phyloP scores from a whole-genome alignment of 2,797 vertebrate genomes.

The Bradypodion ventrale region DNA sequence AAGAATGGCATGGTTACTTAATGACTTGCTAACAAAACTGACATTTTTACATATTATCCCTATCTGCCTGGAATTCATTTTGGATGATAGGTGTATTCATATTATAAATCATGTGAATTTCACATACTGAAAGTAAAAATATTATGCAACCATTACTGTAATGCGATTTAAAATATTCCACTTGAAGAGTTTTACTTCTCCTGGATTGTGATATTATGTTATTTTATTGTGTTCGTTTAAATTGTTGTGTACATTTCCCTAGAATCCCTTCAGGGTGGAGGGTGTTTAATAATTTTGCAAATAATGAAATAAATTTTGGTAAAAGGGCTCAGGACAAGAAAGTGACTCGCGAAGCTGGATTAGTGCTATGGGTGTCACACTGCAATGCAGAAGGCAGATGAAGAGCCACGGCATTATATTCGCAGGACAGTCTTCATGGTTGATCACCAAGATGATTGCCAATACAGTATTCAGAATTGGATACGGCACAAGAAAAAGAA shows the following conservation, averaged over 20 bases:
- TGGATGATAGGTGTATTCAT: conserved; percentile 42
- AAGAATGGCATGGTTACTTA: conserved; percentile 46
- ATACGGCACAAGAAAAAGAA: too few species aligned
- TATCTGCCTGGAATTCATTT: conserved; percentile 36
- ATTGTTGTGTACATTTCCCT: background rate
- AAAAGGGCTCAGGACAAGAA: too few species aligned
- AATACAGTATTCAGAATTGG: too few species aligned
- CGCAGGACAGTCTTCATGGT: too few species aligned
- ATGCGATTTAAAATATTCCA: background rate
- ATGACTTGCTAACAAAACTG: conserved; percentile 35
- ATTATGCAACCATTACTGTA: background rate
- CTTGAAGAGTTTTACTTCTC: background rate
- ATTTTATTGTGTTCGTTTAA: background rate
- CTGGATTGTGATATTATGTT: background rate
- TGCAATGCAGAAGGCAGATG: too few species aligned
- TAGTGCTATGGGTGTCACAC: too few species aligned
- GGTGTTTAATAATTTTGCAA: background rate
- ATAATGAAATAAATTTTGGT: too few species aligned
- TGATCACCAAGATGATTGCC: too few species aligned
- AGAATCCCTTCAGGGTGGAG: background rate
- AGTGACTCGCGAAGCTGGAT: too few species aligned
- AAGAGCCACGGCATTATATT: too few species aligned
- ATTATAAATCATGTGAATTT: conserved; percentile 28
- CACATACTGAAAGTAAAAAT: conserved; percentile 23
- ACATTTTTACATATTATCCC: conserved; percentile 14